Conservation (phyloP, 2,113 vertebrate genomes). For the Scytalopus superciliaris region DNA sequence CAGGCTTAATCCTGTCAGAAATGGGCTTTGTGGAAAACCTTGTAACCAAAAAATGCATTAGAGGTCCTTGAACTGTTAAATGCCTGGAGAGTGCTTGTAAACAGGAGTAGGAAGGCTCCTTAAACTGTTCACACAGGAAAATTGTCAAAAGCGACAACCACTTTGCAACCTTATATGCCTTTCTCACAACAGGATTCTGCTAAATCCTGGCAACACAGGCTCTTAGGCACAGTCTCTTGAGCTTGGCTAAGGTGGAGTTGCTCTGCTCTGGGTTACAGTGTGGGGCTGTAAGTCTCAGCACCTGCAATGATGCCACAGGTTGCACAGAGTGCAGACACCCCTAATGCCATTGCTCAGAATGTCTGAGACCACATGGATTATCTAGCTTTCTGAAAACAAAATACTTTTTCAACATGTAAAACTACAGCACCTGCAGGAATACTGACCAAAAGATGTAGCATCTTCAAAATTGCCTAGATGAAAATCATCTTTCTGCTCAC, state of each 20-base stretch:
- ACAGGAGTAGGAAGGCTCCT: neutral
- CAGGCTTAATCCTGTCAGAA: neutral
- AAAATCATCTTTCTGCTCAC: neutral
- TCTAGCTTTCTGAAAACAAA: neutral
- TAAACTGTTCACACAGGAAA: neutral
- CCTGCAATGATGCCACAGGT: rapidly evolving
- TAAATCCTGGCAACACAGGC: rapidly evolving
- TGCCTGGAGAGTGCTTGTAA: neutral
- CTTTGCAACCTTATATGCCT: rapidly evolving
- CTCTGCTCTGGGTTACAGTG: neutral
- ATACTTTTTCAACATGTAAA: neutral
- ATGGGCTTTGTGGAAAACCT: neutral
- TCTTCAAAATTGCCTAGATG: neutral
- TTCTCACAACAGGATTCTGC: rapidly evolving
- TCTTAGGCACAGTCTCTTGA: neutral
- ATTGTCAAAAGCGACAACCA: neutral
- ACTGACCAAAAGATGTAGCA: neutral
- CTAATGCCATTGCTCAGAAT: neutral
- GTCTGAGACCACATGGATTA: neutral
- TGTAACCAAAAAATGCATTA: neutral
- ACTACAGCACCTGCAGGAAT: rapidly evolving
- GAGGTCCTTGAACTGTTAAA: neutral
- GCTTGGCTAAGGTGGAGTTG: neutral
- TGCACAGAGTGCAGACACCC: neutral
- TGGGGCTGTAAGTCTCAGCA: neutral